Percentiles rank a stretch among this genome's conserved stretches.
Evolutionary conservation across 2,888 invertebrate species (phyloP).

Genomic region (Tetheella fluctuosa): DNA sequence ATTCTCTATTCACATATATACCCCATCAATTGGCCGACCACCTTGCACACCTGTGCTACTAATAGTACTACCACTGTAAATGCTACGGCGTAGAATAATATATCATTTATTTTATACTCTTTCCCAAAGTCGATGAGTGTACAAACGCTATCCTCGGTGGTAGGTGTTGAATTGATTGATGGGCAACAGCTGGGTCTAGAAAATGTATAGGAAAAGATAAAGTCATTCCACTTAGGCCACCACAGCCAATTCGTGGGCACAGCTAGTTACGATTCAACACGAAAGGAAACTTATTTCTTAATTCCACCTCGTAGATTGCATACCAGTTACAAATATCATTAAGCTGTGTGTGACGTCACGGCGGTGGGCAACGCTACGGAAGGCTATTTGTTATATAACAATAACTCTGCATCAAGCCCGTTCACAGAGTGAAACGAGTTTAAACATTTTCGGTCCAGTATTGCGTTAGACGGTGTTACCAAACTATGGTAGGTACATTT

Average conservation of each 20-base stretch:
- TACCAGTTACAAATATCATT: neutral
- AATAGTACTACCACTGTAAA: neutral
- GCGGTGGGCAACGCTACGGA: constrained; percentile 5
- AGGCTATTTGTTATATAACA: constrained; percentile 11
- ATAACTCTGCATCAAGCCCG: constrained; percentile 10
- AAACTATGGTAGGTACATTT: constrained; percentile 30
- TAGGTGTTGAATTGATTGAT: neutral
- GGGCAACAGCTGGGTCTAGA: neutral
- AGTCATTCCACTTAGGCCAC: no score
- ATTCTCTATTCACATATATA: neutral
- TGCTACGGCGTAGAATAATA: neutral
- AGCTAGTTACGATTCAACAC: neutral
- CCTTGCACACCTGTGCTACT: neutral
- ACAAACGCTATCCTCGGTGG: neutral
- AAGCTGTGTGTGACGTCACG: constrained; percentile 10
- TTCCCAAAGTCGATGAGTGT: neutral
- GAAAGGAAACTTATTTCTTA: neutral
- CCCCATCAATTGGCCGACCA: neutral
- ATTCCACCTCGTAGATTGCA: neutral
- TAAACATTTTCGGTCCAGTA: constrained; percentile 26
- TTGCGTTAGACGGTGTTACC: constrained; percentile 45
- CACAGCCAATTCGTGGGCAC: neutral
- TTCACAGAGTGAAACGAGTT: constrained; percentile 13
- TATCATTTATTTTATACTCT: neutral
- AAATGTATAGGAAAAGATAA: neutral